phyloP scores from a whole-genome alignment of 2,113 vertebrate genomes.

The Blennius ocellaris region DNA sequence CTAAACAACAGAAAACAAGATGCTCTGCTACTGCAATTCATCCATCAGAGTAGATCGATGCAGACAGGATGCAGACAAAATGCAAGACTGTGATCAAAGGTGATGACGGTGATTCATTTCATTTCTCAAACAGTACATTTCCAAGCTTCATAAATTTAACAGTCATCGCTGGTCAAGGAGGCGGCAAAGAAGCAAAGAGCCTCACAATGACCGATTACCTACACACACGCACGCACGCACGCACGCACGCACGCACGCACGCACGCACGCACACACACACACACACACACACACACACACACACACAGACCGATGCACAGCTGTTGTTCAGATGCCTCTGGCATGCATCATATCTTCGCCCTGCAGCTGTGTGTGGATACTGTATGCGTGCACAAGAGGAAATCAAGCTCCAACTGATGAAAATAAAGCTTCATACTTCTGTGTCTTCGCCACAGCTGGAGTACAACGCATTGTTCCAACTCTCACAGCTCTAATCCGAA shows the following conservation, averaged over 20 bases:
- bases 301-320: conserved; percentile 30
- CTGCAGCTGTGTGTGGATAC: conserved; percentile 58
- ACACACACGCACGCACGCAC: no score
- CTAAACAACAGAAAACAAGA: conserved; percentile 45
- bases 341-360: conserved; percentile 53
- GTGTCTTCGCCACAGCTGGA: not conserved
- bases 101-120: not conserved
- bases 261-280: no score
- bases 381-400: not conserved
- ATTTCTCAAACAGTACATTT: not conserved
- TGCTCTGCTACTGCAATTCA: conserved; percentile 29
- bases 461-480: conserved; percentile 5
- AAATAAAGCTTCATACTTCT: conserved; percentile 2
- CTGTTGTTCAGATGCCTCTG: conserved; percentile 62
- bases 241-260: no score
- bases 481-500: not conserved
- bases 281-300: conserved; percentile 11
- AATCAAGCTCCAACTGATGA: not conserved
- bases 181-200: not conserved
- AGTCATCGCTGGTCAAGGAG: not conserved
- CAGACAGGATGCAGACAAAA: conserved; percentile 44
- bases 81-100: not conserved
- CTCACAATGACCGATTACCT: not conserved
- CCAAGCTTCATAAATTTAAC: not conserved
- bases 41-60: conserved; percentile 43